Conservation (phyloP, 2,797 vertebrate genomes). For the Rhynchotus rufescens region DNA sequence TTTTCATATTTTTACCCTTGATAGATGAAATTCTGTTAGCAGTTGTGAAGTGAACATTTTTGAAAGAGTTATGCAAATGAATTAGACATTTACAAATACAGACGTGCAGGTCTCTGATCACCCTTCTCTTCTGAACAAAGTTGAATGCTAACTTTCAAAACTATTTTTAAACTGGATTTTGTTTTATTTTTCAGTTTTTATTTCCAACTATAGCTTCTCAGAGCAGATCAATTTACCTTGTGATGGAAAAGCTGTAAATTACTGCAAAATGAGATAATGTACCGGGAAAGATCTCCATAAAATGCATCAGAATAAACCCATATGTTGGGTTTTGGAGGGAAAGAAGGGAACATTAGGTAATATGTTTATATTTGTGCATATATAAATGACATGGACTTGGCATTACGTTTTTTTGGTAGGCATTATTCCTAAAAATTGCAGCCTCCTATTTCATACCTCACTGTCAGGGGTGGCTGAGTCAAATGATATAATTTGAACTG, state of each 20-base stretch:
- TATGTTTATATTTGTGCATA: neutral
- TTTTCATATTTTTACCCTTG: conserved; percentile 36
- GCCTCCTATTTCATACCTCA: neutral
- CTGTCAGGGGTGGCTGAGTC: neutral
- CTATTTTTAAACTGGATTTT: neutral
- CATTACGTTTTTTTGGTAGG: neutral
- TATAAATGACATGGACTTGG: neutral
- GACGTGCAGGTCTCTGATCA: neutral
- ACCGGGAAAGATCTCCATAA: neutral
- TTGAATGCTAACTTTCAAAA: neutral
- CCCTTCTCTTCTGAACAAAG: neutral
- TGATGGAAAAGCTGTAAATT: neutral
- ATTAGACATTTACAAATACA: conserved; percentile 11
- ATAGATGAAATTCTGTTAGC: neutral
- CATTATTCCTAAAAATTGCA: neutral
- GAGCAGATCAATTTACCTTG: neutral
- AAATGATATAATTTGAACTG: neutral
- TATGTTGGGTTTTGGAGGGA: neutral
- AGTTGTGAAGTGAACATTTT: conserved; percentile 8
- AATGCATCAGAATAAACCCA: neutral
- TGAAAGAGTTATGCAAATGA: conserved; percentile 31
- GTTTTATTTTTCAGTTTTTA: neutral
- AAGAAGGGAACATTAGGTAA: neutral
- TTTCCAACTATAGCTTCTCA: neutral
- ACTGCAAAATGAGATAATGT: neutral